Evolutionary conservation across 2,888 invertebrate species (phyloP), one percentile per base, ranked within the genome.

Genomic region (Himalopsyche tibetana): DNA sequence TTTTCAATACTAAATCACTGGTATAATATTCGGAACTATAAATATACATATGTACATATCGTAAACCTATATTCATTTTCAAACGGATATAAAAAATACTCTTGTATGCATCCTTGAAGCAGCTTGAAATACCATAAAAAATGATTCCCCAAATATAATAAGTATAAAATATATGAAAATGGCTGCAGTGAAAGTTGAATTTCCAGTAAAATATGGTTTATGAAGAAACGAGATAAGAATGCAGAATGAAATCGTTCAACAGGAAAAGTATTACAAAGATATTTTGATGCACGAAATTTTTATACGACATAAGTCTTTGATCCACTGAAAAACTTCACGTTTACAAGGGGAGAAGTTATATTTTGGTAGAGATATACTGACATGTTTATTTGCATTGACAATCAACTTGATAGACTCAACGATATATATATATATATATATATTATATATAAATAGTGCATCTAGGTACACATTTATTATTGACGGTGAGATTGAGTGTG

Each of bases 201-300:
- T 63, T 63, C 28, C 6, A 63, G 63, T 63, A 19, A 63, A 63
- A 63, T 63, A 63, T 63, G 63, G 63, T 63, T 63, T 63, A 63
- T 19, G 63, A 63, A 28, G 63, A 63, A 63, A 63, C 63, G 63
- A 8, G 63, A 63, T 63, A 28, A 63, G 63, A 63, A 63, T 63
- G 63, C 63, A 63, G 63, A 63, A 19, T 63, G 63, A 63, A 63
- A 63, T 19, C 63, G 28, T 63, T 63, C 63, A 63, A 63, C 63
- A 63, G 63, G 63, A 63, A 63, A 63, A 63, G 63, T 28, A 9
- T 8, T 63, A 19, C 63, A n/a, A n/a, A 63, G n/a, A 19, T 63
- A 63, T 28, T 63, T 63, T 63, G 9, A 8, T 63, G 63, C 63
- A 63, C 19, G 63, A 63, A 19, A 63, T 63, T 63, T 63, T 63